Conservation (phyloP, 2,113 vertebrate species). For the Mus pahari region DNA sequence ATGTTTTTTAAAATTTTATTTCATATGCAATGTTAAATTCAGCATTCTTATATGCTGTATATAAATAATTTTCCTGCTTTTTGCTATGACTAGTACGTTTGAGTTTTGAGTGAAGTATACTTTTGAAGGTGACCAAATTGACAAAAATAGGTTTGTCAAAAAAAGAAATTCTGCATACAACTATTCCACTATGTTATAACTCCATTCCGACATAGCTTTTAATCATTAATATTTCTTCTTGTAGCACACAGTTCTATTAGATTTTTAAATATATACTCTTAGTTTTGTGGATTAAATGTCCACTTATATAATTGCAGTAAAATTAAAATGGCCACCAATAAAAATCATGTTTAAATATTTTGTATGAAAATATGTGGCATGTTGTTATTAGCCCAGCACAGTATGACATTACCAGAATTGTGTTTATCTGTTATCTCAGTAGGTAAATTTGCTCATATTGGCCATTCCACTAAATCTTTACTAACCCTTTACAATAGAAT, state of each 20-base stretch:
- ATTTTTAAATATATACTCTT: slow-evolving; percentile 1
- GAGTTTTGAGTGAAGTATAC: slow-evolving; percentile 7
- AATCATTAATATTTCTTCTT: slow-evolving; percentile 35
- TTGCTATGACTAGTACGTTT: not conserved
- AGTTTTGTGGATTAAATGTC: slow-evolving; percentile 13
- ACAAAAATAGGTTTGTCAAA: not conserved
- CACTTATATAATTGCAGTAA: not conserved
- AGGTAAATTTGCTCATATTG: not conserved
- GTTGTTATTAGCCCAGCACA: not conserved
- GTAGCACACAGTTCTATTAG: not conserved
- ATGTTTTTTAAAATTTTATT: not conserved
- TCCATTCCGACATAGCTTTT: not conserved
- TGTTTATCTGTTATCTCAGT: not conserved
- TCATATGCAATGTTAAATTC: not conserved
- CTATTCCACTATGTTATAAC: not conserved
- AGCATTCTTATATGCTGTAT: not conserved
- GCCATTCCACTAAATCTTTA: not conserved
- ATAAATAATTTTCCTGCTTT: not conserved
- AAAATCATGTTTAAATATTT: slow-evolving; percentile 25
- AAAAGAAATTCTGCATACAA: not conserved
- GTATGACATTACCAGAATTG: not conserved
- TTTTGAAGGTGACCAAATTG: not conserved
- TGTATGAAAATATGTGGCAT: slow-evolving; percentile 1
- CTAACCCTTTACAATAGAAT: slow-evolving; percentile 32
- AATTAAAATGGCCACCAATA: slow-evolving; percentile 4